Evolutionary conservation across 2,113 vertebrate species (phyloP), one percentile per base, ranked within the genome.

Genomic region (Limanda limanda): DNA sequence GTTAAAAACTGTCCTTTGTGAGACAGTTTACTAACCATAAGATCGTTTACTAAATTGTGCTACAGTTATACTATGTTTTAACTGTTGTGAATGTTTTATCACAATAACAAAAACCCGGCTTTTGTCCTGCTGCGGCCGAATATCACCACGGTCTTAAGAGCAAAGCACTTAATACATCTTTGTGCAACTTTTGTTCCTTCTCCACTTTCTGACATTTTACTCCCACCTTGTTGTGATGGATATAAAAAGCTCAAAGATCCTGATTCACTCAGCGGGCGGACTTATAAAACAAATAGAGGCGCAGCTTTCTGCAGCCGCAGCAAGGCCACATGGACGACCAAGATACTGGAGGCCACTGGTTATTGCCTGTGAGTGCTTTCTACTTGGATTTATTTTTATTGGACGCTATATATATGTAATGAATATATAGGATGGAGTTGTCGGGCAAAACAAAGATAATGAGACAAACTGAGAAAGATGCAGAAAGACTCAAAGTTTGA

Each of bases 341-440:
- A 68, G 25, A 51, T 47, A 4, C 67, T 11, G 70, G 55, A 88
- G 79, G 85, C 70, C 74, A 76, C 55, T 47, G 78, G 61, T 84
- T 66, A 87, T 88, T 88, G 84, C 55, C 65, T 85, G 1, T 90
- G 87, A 90, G 90, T 86, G 87, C 87, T 91, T 90, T 88, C 83
- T 76, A 12, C 83, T 88, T 78, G 64, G 27, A 48, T 62, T 72
- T 27, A 65, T 73, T 76, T 82, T 62, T 21, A 42, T 62, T 17
- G 51, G 7, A 7, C 6, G 6, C 31, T 31, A 31, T 31, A 31
- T 31, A 31, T 31, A 7, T 31, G 31, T 7, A 31, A 31, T 31
- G 31, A 54, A 11, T 54, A 11, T 9, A 54, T 21, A 54, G 18
- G 51, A 54, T 20, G 51, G 51, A 54, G 20, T 20, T 54, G 20